phyloP scores from a whole-genome alignment of 2,113 vertebrate genomes.

The Callithrix jacchus region DNA sequence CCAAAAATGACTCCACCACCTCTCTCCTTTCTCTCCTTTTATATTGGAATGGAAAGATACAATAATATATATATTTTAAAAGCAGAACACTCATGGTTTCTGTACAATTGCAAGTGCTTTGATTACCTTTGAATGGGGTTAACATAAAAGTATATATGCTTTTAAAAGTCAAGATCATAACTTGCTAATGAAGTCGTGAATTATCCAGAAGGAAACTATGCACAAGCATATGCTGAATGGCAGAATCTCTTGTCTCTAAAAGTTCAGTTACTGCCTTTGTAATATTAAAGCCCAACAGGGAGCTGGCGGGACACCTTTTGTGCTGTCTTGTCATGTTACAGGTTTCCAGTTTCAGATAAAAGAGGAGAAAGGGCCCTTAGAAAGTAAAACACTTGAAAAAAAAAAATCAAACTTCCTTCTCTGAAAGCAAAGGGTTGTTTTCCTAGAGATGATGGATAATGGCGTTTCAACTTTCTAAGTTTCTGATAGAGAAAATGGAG shows the following conservation, averaged over 20 bases:
- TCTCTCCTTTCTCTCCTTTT: constrained; percentile 62
- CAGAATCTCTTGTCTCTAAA: constrained; percentile 13
- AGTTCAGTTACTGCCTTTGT: constrained; percentile 27
- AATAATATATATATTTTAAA: not conserved
- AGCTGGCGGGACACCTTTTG: not conserved
- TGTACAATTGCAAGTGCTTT: not conserved
- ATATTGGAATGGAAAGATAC: constrained; percentile 12
- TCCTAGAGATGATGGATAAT: constrained; percentile 64
- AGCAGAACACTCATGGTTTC: not conserved
- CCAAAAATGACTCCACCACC: constrained; percentile 67
- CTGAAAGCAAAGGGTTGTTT: constrained; percentile 63
- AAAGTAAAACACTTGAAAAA: constrained; percentile 65
- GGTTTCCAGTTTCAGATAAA: constrained; percentile 68
- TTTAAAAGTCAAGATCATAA: constrained; percentile 39
- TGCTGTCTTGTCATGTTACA: constrained; percentile 40
- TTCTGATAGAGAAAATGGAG: constrained; percentile 73
- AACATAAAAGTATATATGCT: not conserved
- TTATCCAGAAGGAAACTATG: not conserved
- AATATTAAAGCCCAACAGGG: constrained; percentile 41
- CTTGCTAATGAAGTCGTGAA: constrained; percentile 14
- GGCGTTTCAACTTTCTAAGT: constrained; percentile 23
- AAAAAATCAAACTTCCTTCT: constrained; percentile 67
- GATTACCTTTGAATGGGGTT: constrained; percentile 45
- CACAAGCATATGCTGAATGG: accelerated
- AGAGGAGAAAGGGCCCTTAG: constrained; percentile 60